Evolutionary conservation across 2,888 invertebrate genomes (phyloP).

Genomic region (Pycnomerus fuliginosus): DNA sequence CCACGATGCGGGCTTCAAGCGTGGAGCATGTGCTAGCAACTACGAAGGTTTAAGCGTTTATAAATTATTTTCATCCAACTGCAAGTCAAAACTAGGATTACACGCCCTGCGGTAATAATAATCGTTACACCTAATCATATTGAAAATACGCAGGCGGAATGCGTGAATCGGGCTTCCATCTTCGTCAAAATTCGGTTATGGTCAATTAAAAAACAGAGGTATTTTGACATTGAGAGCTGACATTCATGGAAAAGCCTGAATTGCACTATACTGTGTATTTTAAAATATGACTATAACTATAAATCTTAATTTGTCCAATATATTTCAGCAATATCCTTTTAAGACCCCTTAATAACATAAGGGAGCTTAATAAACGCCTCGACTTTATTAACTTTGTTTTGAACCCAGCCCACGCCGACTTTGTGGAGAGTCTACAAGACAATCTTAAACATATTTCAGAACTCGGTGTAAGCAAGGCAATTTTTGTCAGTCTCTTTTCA

Average conservation of each 20-base stretch:
- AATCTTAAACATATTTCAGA: constrained; percentile 63
- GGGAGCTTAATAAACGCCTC: constrained; percentile 62
- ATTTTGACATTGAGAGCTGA: too few species aligned
- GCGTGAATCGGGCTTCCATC: too few species aligned
- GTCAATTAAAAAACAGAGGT: too few species aligned
- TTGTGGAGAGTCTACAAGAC: constrained; percentile 62
- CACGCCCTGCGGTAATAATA: constrained; percentile 61
- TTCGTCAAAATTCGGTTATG: too few species aligned
- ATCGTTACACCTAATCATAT: too few species aligned
- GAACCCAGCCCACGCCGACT: constrained; percentile 61
- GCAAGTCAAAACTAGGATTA: constrained; percentile 69
- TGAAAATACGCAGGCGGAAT: too few species aligned
- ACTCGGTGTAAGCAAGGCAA: constrained; percentile 63
- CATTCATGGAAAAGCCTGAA: too few species aligned
- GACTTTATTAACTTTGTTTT: constrained; percentile 70
- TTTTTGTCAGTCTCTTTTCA: too few species aligned
- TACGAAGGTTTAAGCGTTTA: constrained; percentile 75
- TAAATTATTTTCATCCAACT: constrained; percentile 63
- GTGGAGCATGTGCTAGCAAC: constrained; percentile 58
- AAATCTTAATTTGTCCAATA: constrained; percentile 1
- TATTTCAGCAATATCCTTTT: constrained; percentile 64
- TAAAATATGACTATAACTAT: neutral
- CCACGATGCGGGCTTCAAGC: constrained; percentile 75
- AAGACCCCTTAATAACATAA: constrained; percentile 67
- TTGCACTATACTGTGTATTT: too few species aligned